Conservation (phyloP, 2,888 invertebrate genomes). For the Yponomeuta malinellus region DNA sequence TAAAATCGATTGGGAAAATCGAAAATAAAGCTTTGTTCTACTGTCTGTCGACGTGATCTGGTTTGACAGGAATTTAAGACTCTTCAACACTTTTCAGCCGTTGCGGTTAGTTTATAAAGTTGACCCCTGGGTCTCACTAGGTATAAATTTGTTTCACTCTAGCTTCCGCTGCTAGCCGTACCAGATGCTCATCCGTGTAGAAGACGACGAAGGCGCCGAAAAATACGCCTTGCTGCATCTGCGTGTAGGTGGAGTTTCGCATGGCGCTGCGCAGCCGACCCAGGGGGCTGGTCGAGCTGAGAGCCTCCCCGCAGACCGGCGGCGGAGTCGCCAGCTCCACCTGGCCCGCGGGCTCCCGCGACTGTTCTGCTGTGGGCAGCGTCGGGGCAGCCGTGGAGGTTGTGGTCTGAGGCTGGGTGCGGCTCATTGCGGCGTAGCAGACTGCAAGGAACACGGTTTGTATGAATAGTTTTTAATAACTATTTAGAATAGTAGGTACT, state of each 20-base stretch:
- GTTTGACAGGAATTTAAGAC: no score
- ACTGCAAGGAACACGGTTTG: slow-evolving; percentile 30
- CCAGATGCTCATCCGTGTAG: slow-evolving; percentile 88
- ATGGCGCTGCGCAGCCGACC: slow-evolving; percentile 69
- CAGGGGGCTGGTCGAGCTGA: slow-evolving; percentile 39
- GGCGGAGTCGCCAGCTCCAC: slow-evolving; percentile 32
- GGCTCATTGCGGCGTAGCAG: slow-evolving; percentile 39
- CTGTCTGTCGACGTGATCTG: no score
- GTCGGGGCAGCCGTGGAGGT: slow-evolving; percentile 27
- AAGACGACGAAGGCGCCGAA: slow-evolving; percentile 86
- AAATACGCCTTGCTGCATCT: slow-evolving; percentile 38
- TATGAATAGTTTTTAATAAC: no score
- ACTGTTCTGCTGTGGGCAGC: slow-evolving; percentile 23
- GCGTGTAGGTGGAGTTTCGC: slow-evolving; percentile 53
- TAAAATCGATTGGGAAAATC: no score
- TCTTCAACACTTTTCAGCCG: no score
- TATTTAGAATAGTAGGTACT: no score
- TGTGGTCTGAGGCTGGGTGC: slow-evolving; percentile 27
- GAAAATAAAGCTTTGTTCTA: no score
- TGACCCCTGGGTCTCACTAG: no score
- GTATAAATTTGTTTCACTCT: no score
- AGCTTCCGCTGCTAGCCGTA: slow-evolving; percentile 32
- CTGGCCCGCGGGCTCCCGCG: slow-evolving; percentile 31
- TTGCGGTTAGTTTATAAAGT: no score
- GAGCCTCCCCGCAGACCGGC: slow-evolving; percentile 45